Percentiles rank a stretch among this genome's conserved stretches.
phyloP scores from a whole-genome alignment of 2,113 vertebrate species.

The Martes martes region DNA sequence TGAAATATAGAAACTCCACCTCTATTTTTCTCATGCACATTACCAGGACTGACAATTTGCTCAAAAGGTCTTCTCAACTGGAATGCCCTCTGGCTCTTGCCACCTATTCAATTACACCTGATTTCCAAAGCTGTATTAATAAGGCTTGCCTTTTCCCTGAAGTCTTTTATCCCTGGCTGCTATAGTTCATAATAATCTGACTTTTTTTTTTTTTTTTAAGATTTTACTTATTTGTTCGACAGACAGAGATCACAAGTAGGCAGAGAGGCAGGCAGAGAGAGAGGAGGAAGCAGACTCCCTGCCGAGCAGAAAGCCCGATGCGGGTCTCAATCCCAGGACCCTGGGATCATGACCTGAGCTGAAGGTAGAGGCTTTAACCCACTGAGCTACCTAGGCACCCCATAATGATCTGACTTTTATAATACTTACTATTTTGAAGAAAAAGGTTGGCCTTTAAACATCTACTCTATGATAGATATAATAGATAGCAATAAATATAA shows the following conservation, averaged over 20 bases:
- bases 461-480: background rate
- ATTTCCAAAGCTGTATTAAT: background rate
- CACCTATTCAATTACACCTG: background rate
- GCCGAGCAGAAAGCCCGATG: too few species aligned
- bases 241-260: too few species aligned
- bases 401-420: background rate
- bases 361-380: too few species aligned
- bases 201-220: background rate
- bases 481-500: background rate
- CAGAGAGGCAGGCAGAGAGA: too few species aligned
- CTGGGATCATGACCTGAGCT: too few species aligned
- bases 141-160: background rate
- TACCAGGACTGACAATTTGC: background rate
- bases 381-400: too few species aligned
- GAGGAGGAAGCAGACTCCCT: too few species aligned
- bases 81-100: background rate
- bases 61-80: background rate
- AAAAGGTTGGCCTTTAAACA: background rate
- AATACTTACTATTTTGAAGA: background rate
- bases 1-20: background rate
- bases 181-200: background rate
- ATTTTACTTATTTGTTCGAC: too few species aligned
- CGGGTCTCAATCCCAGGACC: too few species aligned
- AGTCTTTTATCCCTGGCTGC: background rate
- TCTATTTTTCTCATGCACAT: background rate